Evolutionary conservation across 2,113 vertebrate genomes (phyloP).

Genomic region (Sitta europaea): DNA sequence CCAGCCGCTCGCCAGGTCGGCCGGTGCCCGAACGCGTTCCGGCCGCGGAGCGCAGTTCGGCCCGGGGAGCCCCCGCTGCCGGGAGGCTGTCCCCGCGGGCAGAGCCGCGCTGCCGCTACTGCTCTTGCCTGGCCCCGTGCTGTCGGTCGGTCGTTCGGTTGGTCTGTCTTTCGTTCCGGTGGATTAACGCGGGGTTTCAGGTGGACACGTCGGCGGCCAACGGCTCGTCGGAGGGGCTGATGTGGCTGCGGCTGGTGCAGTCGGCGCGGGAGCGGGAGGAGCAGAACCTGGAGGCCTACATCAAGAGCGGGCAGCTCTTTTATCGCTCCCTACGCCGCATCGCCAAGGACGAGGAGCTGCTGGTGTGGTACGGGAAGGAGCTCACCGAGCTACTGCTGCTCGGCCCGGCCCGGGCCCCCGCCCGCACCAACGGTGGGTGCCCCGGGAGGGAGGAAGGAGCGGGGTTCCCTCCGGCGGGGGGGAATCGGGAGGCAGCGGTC

Average conservation of each 20-base stretch:
- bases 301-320: conserved; percentile 95
- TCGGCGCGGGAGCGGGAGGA: conserved; percentile 92
- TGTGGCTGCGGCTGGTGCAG: conserved; percentile 96
- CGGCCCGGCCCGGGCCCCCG: conserved; percentile 69
- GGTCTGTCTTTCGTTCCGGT: background rate
- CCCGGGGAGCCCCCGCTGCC: background rate
- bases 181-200: conserved; percentile 55
- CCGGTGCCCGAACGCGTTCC: background rate
- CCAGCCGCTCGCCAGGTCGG: background rate
- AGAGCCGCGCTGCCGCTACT: background rate
- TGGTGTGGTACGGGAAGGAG: conserved; percentile 98
- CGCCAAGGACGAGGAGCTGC: conserved; percentile 94
- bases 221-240: conserved; percentile 89
- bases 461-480: background rate
- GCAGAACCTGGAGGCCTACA: conserved; percentile 96
- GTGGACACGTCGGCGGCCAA: conserved; percentile 95
- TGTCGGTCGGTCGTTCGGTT: background rate
- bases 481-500: background rate
- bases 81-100: background rate
- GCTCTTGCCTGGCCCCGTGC: background rate
- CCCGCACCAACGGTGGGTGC: conserved; percentile 82
- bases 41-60: background rate
- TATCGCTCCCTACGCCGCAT: conserved; percentile 94
- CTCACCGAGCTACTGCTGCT: conserved; percentile 90
- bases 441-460: background rate